Base-by-base conservation (phyloP, 2,113 vertebrate genomes). In the Chaetorhynchus papuensis region DNA sequence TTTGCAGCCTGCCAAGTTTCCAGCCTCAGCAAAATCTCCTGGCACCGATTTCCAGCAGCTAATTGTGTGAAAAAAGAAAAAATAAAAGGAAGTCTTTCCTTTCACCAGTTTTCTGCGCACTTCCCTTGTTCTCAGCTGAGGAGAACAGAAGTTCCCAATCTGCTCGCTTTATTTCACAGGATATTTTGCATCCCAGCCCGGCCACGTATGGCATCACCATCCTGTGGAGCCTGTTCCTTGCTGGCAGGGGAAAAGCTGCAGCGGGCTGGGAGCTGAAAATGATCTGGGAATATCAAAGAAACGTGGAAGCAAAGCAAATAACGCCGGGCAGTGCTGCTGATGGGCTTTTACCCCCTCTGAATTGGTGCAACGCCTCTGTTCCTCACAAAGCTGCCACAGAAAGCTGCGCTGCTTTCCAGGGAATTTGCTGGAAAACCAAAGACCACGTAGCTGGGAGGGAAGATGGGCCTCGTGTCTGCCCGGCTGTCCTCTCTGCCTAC, bases 111-210 rank as follows among this genome's bases (percentile, higher is more conserved):
- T 95, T 66, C 84, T 15, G 0, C 5, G 47, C 3, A 1, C 80
- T 89, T 68, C 77, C 72, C 64, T 87, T 7, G 0, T 68, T 74
- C 80, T 90, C 77, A 20, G 78, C 57, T 83, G 63, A 89, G 0
- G 1, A 69, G 84, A 95, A n/a, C 83, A 96, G 87, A 96, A 89
- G 93, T 83, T 83, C 87, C 78, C 89, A 91, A 93, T 87, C 87
- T 97, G 90, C 81, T 83, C 33, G 4, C 84, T 91, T 53, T 59
- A 49, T 77, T 83, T 89, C 77, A 30, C 75, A 47, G 78, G 41
- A 2, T 76, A 54, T 87, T 97, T 91, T 90, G 63, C 93, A 77
- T 45, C 33, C 59, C 80, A 57, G 63, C 9, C 1, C 42, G 45
- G 74, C 87, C 82, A n/a, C 1, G 53, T 23, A 26, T 35, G 56